Base-by-base conservation (phyloP, 2,888 invertebrate genomes). In the Drosophila aldrichi region DNA sequence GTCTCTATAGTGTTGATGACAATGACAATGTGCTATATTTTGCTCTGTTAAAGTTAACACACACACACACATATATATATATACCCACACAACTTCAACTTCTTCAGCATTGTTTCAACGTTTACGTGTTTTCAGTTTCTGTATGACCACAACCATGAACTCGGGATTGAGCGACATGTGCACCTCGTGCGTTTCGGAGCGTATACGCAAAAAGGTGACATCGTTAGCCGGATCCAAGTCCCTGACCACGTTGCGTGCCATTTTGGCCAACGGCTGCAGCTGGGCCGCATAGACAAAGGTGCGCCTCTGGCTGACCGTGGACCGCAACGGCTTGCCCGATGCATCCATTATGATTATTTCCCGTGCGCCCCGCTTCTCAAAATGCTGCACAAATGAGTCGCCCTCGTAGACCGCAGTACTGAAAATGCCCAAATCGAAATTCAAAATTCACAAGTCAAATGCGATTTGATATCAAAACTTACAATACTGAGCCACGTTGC, bases 211-310 rank as follows among this genome's bases (percentile, higher is more conserved):
- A 12, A 90, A 87, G 5, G 76, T 77, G 1, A 83, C 69, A 29
- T 90, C 87, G 32, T 87, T 88, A 3, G 89, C 63, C 8, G 90
- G 90, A 55, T 90, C 87, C 70, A 87, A 49, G 40, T 87, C 87
- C 8, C 90, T 62, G 9, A 87, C 87, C 72, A 88, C 90, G 64
- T 90, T 87, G 6, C 79, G 73, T 34, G 82, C 88, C 90, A 87
- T 85, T 1, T 40, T 52, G 9, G 72, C 46, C 51, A 87, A 51
- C 0, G 86, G 79, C 6, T 67, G 60, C 2, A 87, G 46, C 2
- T 67, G 56, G 0, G 38, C 6, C 0, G 75, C 74, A 43, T 76
- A 79, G 0, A 25, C 1, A 5, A 7, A 12, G 6, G 82, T 72
- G 3, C 88, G 76, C 0, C 67, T 62, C 16, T 57, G 73, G 29